Evolutionary conservation across 2,113 vertebrate species (phyloP).

Genomic region (Sebastes fasciatus): DNA sequence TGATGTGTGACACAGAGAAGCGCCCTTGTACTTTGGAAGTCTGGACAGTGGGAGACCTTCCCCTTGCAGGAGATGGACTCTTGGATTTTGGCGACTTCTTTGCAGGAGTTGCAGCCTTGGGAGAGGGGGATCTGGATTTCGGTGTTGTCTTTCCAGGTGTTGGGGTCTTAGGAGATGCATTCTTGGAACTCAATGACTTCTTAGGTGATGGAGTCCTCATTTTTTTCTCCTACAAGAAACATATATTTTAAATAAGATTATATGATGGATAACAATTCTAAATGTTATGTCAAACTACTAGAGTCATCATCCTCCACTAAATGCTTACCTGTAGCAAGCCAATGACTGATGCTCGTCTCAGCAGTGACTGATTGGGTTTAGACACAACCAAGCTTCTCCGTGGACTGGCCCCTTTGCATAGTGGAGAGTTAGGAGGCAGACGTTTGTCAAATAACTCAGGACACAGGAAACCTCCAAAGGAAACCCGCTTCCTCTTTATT

Average conservation of each 20-base stretch:
- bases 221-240: conserved; percentile 42
- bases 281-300: not conserved
- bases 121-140: conserved; percentile 40
- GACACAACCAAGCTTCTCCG: conserved; percentile 74
- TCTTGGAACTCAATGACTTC: conserved; percentile 12
- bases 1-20: conserved; percentile 85
- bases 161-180: conserved; percentile 39
- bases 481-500: conserved; percentile 89
- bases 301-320: not conserved
- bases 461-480: conserved; percentile 88
- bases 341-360: conserved; percentile 84
- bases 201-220: conserved; percentile 39
- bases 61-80: conserved; percentile 23
- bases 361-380: conserved; percentile 72
- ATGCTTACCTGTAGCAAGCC: conserved; percentile 79
- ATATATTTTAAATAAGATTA: not conserved
- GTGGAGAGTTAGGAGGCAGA: conserved; percentile 90
- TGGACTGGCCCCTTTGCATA: conserved; percentile 87
- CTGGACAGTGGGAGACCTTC: conserved; percentile 22
- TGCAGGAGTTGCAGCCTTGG: conserved; percentile 51
- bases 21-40: conserved; percentile 73
- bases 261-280: not conserved
- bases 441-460: conserved; percentile 93
- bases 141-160: conserved; percentile 5
- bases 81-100: not conserved